Evolutionary conservation across 2,113 vertebrate genomes (phyloP), one percentile per base, ranked within the genome.

Genomic region (Cyphomyrus discorhynchus): DNA sequence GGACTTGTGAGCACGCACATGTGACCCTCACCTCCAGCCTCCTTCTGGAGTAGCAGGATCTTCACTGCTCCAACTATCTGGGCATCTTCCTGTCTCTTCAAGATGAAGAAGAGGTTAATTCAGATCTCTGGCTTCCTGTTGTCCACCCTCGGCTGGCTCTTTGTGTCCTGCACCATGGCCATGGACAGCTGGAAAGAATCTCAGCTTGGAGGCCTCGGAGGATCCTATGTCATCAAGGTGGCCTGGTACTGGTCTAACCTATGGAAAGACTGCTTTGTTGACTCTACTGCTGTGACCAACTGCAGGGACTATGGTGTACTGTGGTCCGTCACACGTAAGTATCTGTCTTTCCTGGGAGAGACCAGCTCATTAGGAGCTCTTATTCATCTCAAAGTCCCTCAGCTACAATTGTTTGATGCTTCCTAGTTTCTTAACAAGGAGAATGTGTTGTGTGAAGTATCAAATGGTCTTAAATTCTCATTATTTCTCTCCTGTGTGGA

Each of bases 181-280:
- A 98, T 98, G 94, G 97, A 98, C 94, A 96, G 96, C 91, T 99
- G 98, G 98, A 97, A 97, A 89, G 95, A 97, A 90, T 94, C 93
- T 53, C 96, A 96, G 90, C 91, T 98, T 21, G 98, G 98, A 86
- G 98, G 97, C 88, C 96, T 97, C 17, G 98, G 95, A 10, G 96
- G 96, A 3, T 94, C 94, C 35, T 95, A 92, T 62, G 93, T 99
- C 92, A 98, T 99, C 94, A 98, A 95, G 94, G 97, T 97, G 86
- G 96, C 97, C 90, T 98, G 97, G 95, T 97, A 97, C 93, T 99
- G 96, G 96, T 97, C 98, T 94, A 98, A 97, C 91, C 95, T 99
- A 86, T 99, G 98, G 98, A 97, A 96, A 94, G 97, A 97, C 10
- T 99, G 98, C 93, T 97, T 95, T 85, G 97, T 96, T 35, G 97